A percentile compares a stretch with the other conserved stretches of the same genome.
phyloP scores from a whole-genome alignment of 2,113 vertebrate species.

The Cynocephalus volans region DNA sequence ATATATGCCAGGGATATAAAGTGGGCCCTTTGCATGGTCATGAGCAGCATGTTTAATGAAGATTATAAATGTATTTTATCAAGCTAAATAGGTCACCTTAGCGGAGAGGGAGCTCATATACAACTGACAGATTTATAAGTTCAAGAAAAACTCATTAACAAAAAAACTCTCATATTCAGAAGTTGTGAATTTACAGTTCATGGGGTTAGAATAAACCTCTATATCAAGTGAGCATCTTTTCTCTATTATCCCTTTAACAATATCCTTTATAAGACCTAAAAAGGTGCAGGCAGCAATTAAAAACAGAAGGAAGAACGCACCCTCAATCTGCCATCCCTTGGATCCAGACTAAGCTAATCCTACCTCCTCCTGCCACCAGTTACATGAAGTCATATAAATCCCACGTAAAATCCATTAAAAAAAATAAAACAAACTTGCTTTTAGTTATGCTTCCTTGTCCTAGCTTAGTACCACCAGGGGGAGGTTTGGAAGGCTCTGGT shows the following conservation, averaged over 20 bases:
- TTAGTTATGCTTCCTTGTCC: neutral
- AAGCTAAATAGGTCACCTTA: constrained; percentile 26
- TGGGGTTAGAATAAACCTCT: constrained; percentile 46
- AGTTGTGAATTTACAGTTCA: constrained; percentile 12
- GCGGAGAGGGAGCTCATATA: neutral
- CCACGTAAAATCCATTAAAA: constrained; percentile 4
- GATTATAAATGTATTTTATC: constrained; percentile 43
- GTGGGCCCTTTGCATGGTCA: neutral
- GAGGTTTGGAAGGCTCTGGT: neutral
- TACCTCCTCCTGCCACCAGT: neutral
- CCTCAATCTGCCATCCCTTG: neutral
- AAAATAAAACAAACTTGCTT: neutral
- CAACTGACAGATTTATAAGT: constrained; percentile 57
- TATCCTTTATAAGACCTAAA: constrained; percentile 29
- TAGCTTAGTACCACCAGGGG: neutral
- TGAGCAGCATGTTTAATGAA: constrained; percentile 58
- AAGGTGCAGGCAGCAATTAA: constrained; percentile 8
- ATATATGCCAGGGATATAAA: neutral
- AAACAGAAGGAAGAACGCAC: constrained; percentile 20
- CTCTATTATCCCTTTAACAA: constrained; percentile 12
- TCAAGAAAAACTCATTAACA: constrained; percentile 61
- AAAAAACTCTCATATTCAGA: constrained; percentile 70
- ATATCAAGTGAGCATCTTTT: constrained; percentile 42
- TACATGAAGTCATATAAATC: neutral
- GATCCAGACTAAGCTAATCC: neutral